phyloP scores from a whole-genome alignment of 2,888 invertebrate genomes.

The Hypena proboscidalis region DNA sequence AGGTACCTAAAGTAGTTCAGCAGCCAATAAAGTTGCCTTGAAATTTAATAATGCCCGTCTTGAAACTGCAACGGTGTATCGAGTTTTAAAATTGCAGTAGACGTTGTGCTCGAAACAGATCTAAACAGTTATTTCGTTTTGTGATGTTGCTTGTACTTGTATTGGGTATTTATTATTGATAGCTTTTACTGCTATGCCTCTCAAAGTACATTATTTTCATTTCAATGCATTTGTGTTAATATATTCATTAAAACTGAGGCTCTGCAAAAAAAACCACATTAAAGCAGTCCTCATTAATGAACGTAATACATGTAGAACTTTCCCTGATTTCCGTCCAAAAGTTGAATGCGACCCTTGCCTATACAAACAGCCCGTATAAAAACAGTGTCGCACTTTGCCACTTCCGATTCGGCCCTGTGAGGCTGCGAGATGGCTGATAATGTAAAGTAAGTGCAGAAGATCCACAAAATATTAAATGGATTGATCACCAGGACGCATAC shows the following conservation, averaged over 20 bases:
- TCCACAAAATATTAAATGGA: too few relatives aligned
- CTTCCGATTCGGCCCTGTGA: conserved; percentile 44
- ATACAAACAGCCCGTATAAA: conserved; percentile 41
- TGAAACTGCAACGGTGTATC: conserved; percentile 1
- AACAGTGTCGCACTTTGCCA: conserved; percentile 40
- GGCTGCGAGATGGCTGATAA: conserved; percentile 16
- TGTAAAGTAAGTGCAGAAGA: too few relatives aligned
- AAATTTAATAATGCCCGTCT: conserved; percentile 33
- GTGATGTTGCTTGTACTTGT: background rate
- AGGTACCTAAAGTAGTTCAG: conserved; percentile 20
- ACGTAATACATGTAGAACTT: conserved; percentile 3
- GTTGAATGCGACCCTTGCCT: conserved; percentile 22
- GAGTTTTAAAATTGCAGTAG: conserved; percentile 1
- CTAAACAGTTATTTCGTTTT: background rate
- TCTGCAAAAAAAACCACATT: too few relatives aligned
- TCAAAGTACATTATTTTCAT: too few relatives aligned
- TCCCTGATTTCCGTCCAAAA: conserved; percentile 19
- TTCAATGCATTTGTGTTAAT: too few relatives aligned
- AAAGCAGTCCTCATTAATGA: conserved; percentile 3
- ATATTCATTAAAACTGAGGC: too few relatives aligned
- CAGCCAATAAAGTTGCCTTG: conserved; percentile 26
- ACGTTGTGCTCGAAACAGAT: background rate
- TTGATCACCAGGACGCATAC: too few relatives aligned
- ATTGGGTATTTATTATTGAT: background rate
- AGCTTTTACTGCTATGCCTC: background rate